These are phyloP conservation scores for Cladorhizidae sp. DNA, from an alignment of 37 sponge, comb jelly and placozoan species.

Conservation along the genomic window DNA sequence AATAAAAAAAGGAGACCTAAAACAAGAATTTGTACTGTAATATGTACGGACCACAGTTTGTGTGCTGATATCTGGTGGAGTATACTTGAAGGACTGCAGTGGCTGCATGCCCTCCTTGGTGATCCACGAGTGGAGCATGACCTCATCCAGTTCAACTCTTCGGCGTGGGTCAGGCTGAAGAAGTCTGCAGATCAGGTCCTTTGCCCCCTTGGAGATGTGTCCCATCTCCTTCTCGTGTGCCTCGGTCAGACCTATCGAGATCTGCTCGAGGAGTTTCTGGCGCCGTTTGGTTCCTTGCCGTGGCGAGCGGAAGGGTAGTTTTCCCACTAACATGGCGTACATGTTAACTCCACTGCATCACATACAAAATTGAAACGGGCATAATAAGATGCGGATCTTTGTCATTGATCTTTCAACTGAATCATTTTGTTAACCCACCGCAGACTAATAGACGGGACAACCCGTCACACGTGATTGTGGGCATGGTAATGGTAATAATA, in stretches of 20 bases:
- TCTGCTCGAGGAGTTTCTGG: slow-evolving; percentile 92
- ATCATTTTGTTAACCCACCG: too few species aligned
- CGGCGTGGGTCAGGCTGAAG: slow-evolving; percentile 83
- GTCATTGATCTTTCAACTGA: too few species aligned
- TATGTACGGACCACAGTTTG: slow-evolving; percentile 52
- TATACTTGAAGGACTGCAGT: slow-evolving; percentile 77
- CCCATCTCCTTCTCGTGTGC: slow-evolving; percentile 83
- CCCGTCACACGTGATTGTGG: too few species aligned
- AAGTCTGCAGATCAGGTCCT: slow-evolving; percentile 46
- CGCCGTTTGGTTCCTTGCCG: slow-evolving; percentile 85
- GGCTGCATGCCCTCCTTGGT: slow-evolving; percentile 87
- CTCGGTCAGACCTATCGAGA: slow-evolving; percentile 78
- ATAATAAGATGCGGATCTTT: too few species aligned
- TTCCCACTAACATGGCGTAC: slow-evolving; percentile 97
- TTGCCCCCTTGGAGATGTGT: slow-evolving; percentile 65
- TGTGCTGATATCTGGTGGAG: slow-evolving; percentile 54
- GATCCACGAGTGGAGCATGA: slow-evolving; percentile 93
- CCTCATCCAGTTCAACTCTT: slow-evolving; percentile 66
- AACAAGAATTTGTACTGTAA: not conserved
- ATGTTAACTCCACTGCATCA: slow-evolving; percentile 92
- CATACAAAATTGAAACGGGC: too few species aligned
- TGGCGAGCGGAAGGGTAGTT: slow-evolving; percentile 93
- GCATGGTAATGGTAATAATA: too few species aligned
- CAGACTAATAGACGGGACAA: too few species aligned
- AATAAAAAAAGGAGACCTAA: not conserved